phyloP scores from a whole-genome alignment of 2,113 vertebrate species.

The Oryctolagus cuniculus region mOryCun1.1 NC_091440.1:85561501-85562000 shows the following conservation, averaged over 20 bases:
- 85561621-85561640: not conserved
- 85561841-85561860: not conserved
- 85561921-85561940: not conserved
- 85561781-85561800: not conserved
- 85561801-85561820: not conserved
- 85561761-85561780: not conserved
- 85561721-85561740: not conserved
- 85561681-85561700: not conserved
- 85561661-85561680: not conserved
- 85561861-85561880: too few species aligned
- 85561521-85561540: not conserved
- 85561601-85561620: not conserved
- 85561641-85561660: not conserved
- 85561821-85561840: not conserved
- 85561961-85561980: fast-evolving
- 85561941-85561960: too few species aligned
- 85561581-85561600: not conserved
- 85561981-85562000: too few species aligned
- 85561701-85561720: not conserved
- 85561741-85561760: not conserved
- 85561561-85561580: not conserved
- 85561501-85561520: not conserved
- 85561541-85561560: not conserved
- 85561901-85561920: not conserved
- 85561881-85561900: not conserved